phyloP scores from a whole-genome alignment of 2,113 vertebrate species.

The Furnarius figulus region DNA sequence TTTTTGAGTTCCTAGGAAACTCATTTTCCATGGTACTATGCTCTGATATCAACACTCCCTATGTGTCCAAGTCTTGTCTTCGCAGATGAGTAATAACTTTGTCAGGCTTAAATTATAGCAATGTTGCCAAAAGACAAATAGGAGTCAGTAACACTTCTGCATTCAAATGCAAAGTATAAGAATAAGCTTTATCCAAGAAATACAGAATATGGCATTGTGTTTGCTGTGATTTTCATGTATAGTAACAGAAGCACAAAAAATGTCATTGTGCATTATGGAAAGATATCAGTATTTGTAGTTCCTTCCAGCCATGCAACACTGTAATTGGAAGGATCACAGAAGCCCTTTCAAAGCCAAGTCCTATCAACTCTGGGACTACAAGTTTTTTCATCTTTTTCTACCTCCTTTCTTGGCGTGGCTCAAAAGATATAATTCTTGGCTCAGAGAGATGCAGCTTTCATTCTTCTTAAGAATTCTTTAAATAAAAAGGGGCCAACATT shows the following conservation, averaged over 20 bases:
- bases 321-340: constrained; percentile 13
- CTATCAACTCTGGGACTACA: neutral
- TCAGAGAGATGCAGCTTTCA: neutral
- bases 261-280: neutral
- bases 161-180: neutral
- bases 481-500: neutral
- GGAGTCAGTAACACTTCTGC: neutral
- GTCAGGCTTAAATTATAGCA: neutral
- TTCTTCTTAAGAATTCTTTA: neutral
- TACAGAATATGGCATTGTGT: neutral
- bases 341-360: constrained; percentile 12
- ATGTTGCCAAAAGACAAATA: neutral
- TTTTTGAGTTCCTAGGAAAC: constrained; percentile 32
- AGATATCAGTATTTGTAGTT: neutral
- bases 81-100: constrained; percentile 36
- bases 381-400: constrained; percentile 22
- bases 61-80: constrained; percentile 35
- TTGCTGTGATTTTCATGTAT: neutral
- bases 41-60: constrained; percentile 30
- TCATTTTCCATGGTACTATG: constrained; percentile 10
- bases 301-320: neutral
- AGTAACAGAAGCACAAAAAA: constrained; percentile 8
- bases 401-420: constrained; percentile 13
- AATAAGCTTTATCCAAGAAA: neutral
- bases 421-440: constrained; percentile 26